phyloP scores from a whole-genome alignment of 2,888 invertebrate genomes.

The Lacanobia oleracea region DNA sequence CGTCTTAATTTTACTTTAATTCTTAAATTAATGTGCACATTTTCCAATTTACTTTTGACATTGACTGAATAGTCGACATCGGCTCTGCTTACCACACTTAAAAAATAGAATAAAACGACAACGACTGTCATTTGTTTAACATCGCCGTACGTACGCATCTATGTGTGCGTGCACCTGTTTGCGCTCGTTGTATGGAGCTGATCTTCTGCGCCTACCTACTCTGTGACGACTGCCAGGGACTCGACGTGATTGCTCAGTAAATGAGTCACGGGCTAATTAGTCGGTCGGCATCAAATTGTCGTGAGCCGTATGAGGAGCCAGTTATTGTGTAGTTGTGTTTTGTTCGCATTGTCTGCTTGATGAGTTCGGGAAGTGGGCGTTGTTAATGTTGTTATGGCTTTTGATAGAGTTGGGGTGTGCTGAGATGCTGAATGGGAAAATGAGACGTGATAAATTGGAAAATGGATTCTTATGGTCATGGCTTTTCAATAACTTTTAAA shows the following conservation, averaged over 20 bases:
- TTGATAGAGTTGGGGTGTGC: neutral
- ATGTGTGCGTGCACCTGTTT: too few species aligned
- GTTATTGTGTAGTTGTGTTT: constrained; percentile 48
- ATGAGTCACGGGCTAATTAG: constrained; percentile 63
- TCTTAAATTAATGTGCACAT: too few species aligned
- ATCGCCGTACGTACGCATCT: too few species aligned
- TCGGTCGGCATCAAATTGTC: constrained; percentile 52
- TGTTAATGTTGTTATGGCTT: neutral
- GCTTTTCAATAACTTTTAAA: neutral
- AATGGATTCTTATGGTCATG: neutral
- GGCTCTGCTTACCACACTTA: too few species aligned
- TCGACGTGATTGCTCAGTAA: constrained; percentile 59
- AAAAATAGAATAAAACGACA: neutral
- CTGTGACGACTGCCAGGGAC: constrained; percentile 29
- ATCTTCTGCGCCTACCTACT: constrained; percentile 4
- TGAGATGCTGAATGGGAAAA: neutral
- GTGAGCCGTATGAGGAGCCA: constrained; percentile 43
- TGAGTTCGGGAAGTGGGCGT: constrained; percentile 26
- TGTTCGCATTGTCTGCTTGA: constrained; percentile 36
- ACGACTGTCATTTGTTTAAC: neutral
- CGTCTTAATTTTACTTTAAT: too few species aligned
- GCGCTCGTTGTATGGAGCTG: neutral
- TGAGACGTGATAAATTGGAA: too few species aligned
- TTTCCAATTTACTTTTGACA: too few species aligned
- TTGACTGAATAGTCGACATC: too few species aligned